Base-by-base conservation (phyloP, 2,888 invertebrate genomes). In the Drosophila stalkeri region DNA sequence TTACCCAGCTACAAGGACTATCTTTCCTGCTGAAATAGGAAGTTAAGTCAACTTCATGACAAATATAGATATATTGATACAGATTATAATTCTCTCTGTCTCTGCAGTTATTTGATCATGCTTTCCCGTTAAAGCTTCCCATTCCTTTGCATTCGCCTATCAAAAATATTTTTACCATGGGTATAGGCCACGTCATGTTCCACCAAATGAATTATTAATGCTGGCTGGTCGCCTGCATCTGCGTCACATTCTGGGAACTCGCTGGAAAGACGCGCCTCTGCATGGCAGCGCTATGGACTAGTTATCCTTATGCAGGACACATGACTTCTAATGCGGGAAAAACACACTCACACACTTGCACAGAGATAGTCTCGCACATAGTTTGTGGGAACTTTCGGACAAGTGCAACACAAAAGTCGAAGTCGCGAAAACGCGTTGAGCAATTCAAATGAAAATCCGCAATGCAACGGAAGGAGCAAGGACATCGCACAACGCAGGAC, bases 371-470 rank as follows among this genome's bases (percentile, higher is more conserved):
- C 27, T 12, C n/a, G 1, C 20, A 61, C 55, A 43, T 20, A 64
- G 49, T 77, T 70, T 51, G 39, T 60, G 59, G 70, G 35, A 74
- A 74, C 69, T 31, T n/a, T 16, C 31, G 60, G 39, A 82, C 81
- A 83, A 81, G 80, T 81, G 82, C 55, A 68, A 68, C 60, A 68
- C 62, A 64, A 67, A 76, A 79, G 72, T 72, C 65, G 33, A 71
- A 75, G 80, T 79, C 81, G 78, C 80, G 74, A 64, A 62, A 55
- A 41, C 55, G 55, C 55, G 41, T 55, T 61, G 49, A 33, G 41
- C 46, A 52, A 67, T 81, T 81, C 80, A 64, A 72, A 72, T 67
- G 74, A 87, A 84, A 85, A 79, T 77, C 82, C 64, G 69, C 72
- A 74, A 71, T 70, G 72, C 71, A 46, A 11, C 63, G 77, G 63